phyloP scores from a whole-genome alignment of 2,888 invertebrate species.

The Diploptera punctata region DNA sequence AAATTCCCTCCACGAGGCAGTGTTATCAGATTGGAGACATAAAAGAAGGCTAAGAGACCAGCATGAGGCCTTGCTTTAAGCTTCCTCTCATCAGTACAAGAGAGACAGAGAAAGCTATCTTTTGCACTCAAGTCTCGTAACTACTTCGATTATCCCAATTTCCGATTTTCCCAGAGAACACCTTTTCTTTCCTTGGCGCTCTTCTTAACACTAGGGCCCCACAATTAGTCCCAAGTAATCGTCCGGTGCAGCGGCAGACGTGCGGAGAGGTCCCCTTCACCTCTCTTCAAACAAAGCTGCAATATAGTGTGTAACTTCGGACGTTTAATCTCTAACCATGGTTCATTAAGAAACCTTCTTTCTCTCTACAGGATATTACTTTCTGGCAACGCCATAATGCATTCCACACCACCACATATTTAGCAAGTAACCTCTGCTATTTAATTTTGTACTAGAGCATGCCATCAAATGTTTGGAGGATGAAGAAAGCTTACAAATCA shows the following conservation, averaged over 20 bases:
- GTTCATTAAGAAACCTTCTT: too few relatives aligned
- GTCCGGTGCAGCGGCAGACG: not conserved
- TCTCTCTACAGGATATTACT: too few relatives aligned
- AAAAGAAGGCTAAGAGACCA: constrained; percentile 1
- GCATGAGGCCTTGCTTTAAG: not conserved
- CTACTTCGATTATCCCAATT: constrained; percentile 40
- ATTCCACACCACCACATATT: too few relatives aligned
- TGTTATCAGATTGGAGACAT: constrained; percentile 24
- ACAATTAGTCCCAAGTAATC: constrained; percentile 23
- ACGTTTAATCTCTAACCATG: too few relatives aligned
- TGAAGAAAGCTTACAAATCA: too few relatives aligned
- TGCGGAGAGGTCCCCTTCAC: not conserved
- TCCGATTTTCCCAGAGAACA: constrained; percentile 32
- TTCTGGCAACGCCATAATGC: too few relatives aligned
- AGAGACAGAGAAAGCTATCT: not conserved
- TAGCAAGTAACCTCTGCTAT: too few relatives aligned
- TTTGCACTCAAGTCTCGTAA: constrained; percentile 34
- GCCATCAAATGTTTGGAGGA: too few relatives aligned
- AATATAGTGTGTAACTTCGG: too few relatives aligned
- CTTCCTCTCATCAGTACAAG: constrained; percentile 14
- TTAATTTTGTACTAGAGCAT: too few relatives aligned
- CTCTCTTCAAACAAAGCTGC: constrained; percentile 24
- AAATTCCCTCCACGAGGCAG: constrained; percentile 13
- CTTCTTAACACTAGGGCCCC: not conserved
- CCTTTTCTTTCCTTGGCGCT: not conserved